phyloP scores from a whole-genome alignment of 2,888 invertebrate genomes.

The Eilema sororculum region DNA sequence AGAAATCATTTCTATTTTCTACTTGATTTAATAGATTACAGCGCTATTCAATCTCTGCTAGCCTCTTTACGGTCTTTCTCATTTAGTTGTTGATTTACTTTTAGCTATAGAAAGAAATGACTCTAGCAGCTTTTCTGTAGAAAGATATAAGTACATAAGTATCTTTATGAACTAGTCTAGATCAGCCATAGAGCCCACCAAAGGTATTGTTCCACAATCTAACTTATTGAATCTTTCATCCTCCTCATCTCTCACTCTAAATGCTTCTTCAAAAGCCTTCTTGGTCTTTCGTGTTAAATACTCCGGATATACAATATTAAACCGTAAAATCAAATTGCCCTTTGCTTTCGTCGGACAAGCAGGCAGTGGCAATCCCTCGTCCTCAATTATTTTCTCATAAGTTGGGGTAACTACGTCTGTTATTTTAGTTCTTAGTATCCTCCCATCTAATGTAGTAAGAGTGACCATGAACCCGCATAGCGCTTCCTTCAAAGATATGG shows the following conservation, averaged over 20 bases:
- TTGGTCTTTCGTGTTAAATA: slow-evolving; percentile 79
- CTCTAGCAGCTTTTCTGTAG: not conserved
- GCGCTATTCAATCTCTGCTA: not conserved
- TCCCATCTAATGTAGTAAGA: slow-evolving; percentile 90
- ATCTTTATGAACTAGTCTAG: not conserved
- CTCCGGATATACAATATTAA: slow-evolving; percentile 82
- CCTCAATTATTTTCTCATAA: slow-evolving; percentile 89
- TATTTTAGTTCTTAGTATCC: slow-evolving; percentile 89
- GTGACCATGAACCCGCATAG: slow-evolving; percentile 90
- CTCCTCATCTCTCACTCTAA: slow-evolving; percentile 70
- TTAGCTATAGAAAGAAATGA: not conserved
- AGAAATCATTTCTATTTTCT: not conserved
- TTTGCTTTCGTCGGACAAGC: slow-evolving; percentile 87
- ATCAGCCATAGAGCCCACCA: slow-evolving; percentile 25
- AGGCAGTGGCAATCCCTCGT: slow-evolving; percentile 91
- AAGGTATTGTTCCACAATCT: slow-evolving; percentile 71
- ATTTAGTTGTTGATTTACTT: not conserved
- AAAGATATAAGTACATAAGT: not conserved
- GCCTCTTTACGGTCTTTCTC: not conserved
- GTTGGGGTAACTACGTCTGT: slow-evolving; percentile 90
- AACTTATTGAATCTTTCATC: slow-evolving; percentile 72
- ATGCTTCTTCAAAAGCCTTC: slow-evolving; percentile 76
- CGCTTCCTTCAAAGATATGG: slow-evolving; percentile 90
- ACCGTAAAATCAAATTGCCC: slow-evolving; percentile 91
- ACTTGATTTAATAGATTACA: not conserved